A percentile compares a stretch with the other conserved stretches of the same genome.
These are phyloP conservation scores for Mamestra brassicae DNA, from an alignment of 2,888 invertebrate species.

Conservation along the genomic window DNA sequence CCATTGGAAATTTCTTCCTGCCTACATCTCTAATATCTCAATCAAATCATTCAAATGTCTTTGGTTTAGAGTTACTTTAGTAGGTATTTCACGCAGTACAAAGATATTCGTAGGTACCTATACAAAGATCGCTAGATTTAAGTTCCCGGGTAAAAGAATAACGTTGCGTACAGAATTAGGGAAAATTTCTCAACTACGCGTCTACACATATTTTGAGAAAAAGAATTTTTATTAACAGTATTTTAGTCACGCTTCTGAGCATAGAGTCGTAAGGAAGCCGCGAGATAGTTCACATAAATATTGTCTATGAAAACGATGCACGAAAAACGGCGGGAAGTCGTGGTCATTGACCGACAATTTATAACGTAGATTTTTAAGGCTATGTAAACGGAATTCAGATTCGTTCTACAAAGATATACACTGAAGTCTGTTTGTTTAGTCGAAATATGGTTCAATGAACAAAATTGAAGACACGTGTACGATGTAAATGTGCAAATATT, in stretches of 20 bases:
- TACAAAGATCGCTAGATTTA: not conserved
- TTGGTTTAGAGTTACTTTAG: not conserved
- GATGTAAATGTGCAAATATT: conserved; percentile 31
- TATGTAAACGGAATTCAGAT: conserved; percentile 54
- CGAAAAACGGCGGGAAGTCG: conserved; percentile 44
- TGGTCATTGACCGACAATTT: conserved; percentile 53
- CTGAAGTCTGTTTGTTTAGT: conserved; percentile 57
- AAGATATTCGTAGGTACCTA: not conserved
- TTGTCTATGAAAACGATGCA: conserved; percentile 39
- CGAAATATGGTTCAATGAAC: conserved; percentile 42
- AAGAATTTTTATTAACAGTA: conserved; percentile 31
- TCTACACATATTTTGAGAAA: conserved; percentile 12
- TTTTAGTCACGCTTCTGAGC: conserved; percentile 36
- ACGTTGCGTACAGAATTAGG: conserved; percentile 17
- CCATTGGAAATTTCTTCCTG: too few species aligned
- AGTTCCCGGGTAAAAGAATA: conserved; percentile 16
- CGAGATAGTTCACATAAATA: conserved; percentile 55
- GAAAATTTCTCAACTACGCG: conserved; percentile 22
- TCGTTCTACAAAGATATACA: conserved; percentile 53
- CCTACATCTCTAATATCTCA: too few species aligned
- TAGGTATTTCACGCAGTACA: conserved; percentile 2
- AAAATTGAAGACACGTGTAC: conserved; percentile 16
- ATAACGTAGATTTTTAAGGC: conserved; percentile 44
- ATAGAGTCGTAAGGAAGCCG: conserved; percentile 50
- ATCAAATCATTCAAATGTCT: not conserved